Conservation (phyloP, 2,113 vertebrate genomes). For the Camarhynchus parvulus region DNA sequence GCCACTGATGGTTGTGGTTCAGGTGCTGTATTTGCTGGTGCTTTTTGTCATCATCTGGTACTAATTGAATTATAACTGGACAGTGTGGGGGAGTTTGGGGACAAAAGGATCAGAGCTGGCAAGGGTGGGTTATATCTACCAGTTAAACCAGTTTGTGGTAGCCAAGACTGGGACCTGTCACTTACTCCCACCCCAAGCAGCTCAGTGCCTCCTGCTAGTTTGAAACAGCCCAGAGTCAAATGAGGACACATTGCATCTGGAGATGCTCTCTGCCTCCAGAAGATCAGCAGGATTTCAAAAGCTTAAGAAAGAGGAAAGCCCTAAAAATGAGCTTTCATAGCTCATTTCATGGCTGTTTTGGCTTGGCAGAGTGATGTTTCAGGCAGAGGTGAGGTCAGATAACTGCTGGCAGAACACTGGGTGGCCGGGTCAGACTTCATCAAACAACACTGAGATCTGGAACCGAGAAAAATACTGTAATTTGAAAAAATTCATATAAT, state of each 20-base stretch:
- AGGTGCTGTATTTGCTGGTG: background rate
- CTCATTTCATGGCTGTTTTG: background rate
- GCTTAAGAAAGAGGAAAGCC: background rate
- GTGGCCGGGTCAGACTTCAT: constrained; percentile 1
- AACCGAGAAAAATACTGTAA: background rate
- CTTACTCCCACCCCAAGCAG: background rate
- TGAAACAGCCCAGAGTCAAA: background rate
- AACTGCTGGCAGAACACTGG: background rate
- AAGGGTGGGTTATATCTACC: background rate
- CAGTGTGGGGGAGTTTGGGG: background rate
- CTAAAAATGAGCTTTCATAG: background rate
- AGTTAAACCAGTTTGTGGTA: background rate
- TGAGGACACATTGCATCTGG: background rate
- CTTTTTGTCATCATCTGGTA: background rate
- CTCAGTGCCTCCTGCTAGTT: background rate
- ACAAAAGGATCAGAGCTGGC: background rate
- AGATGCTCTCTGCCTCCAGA: background rate
- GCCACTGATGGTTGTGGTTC: background rate
- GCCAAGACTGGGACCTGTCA: background rate
- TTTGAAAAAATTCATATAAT: background rate
- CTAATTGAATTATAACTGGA: accelerated
- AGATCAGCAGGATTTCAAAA: background rate
- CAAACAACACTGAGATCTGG: background rate
- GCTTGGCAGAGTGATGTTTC: background rate
- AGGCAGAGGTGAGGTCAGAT: background rate